phyloP scores from a whole-genome alignment of 2,797 vertebrate genomes.

The Rousettus madagascariensis region DNA sequence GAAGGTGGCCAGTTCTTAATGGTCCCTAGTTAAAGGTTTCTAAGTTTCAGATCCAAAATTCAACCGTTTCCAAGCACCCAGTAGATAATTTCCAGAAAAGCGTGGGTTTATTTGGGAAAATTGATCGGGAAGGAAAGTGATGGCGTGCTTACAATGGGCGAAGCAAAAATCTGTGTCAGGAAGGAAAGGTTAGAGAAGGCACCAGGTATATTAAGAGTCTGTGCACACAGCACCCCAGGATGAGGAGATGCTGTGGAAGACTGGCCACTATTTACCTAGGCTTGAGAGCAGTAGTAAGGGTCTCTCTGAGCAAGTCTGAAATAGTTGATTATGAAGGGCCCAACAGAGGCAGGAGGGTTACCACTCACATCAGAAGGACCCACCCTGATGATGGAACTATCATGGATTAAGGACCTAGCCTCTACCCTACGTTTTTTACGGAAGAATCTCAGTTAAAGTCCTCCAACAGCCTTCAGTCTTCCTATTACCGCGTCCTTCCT shows the following conservation, averaged over 20 bases:
- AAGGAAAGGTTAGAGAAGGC: neutral
- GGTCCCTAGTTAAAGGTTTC: neutral
- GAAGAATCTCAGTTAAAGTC: neutral
- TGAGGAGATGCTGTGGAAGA: neutral
- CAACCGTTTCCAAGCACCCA: neutral
- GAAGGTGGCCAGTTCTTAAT: neutral
- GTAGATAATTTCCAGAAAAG: constrained; percentile 21
- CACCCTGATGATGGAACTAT: neutral
- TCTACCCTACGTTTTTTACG: neutral
- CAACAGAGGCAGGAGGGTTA: neutral
- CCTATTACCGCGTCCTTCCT: neutral
- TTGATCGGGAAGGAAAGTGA: neutral
- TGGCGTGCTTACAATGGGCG: neutral
- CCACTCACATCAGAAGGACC: neutral
- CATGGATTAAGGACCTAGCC: neutral
- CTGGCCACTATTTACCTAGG: neutral
- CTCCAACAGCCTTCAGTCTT: neutral
- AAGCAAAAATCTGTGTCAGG: neutral
- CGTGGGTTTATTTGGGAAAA: neutral
- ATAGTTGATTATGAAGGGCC: neutral
- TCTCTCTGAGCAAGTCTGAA: neutral
- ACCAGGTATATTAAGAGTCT: neutral
- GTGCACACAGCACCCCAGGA: neutral
- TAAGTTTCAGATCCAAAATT: constrained; percentile 22
- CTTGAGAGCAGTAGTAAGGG: neutral